Conservation (phyloP, 2,888 invertebrate species). For the Penaeus monodon region DNA sequence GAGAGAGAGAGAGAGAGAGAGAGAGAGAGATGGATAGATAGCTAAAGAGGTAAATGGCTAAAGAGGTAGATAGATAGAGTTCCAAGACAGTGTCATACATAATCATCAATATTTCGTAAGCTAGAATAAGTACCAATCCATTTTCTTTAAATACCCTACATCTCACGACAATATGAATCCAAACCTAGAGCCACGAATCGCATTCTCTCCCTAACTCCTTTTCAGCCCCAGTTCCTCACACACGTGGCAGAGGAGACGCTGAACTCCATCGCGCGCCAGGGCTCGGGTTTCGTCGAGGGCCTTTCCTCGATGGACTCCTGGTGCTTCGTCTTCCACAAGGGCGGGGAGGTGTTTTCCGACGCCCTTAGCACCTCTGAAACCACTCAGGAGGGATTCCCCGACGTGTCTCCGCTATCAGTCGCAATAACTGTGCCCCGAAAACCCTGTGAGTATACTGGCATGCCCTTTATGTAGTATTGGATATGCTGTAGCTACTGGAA, state of each 20-base stretch:
- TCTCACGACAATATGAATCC: no score
- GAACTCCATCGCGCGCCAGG: not conserved
- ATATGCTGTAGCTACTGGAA: no score
- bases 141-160: no score
- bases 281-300: conserved; percentile 12
- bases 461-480: no score
- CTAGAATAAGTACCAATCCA: no score
- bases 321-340: conserved; percentile 42
- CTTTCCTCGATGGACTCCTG: conserved; percentile 35
- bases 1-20: no score
- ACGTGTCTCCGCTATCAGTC: conserved; percentile 21
- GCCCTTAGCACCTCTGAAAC: conserved; percentile 21
- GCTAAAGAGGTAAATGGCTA: no score
- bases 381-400: not conserved
- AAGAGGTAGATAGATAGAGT: no score
- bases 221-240: conserved; percentile 37
- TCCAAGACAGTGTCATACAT: no score
- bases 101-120: no score
- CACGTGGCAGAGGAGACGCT: conserved; percentile 6
- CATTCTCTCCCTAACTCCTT: not conserved
- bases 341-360: conserved; percentile 26
- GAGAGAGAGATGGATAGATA: no score
- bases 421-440: conserved; percentile 11
- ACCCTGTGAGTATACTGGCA: not conserved
- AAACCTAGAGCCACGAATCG: no score